Base-by-base conservation (phyloP, 64 coral and sea anemone genomes). In the Montipora capricornis region DNA sequence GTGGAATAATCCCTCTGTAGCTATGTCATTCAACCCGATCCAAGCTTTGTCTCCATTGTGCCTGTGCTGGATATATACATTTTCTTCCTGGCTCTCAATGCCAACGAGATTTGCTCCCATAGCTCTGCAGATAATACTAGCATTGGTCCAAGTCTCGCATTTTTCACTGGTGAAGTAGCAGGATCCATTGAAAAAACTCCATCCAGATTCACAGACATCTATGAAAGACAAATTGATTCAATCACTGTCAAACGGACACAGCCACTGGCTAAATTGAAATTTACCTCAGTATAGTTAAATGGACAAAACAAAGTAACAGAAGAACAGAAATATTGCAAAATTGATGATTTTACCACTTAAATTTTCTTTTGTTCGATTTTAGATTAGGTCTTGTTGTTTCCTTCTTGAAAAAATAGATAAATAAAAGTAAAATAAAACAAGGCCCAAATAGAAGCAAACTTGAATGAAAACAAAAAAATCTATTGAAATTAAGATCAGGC, bases 21-120 rank as follows among this genome's bases (percentile, higher is more conserved):
- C 93, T 26, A 94, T 94, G 46, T 94, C 93, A 82, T 94, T 94
- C 55, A 94, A 89, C 47, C 92, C 92, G 24, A 94, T 89, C 92
- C 92, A 94, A 3, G 92, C 92, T 66, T 60, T 94, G 8, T 87
- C 87, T 76, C 92, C 92, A 48, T 94, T 94, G 69, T 94, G 92
- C 50, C 70, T 80, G 59, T 88, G 92, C 78, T 94, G 92, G 20
- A 94, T 26, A 77, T 75, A 94, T 11, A 94, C 92, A 44, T 94
- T 95, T 74, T 95, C 94, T 47, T 95, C 94, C 64, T 95, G 94
- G 80, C 80, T 95, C 47, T 95, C 94, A 74, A 95, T 68, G 10
- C 82, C 87, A 13, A 79, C 52, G 49, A 89, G 58, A 6, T 83
- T 94, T 83, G 87, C 68, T 0, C 78, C 78, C 78, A 83, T 58